Evolutionary conservation across 2,113 vertebrate genomes (phyloP).

Genomic region (Sylvilagus bachmani): DNA sequence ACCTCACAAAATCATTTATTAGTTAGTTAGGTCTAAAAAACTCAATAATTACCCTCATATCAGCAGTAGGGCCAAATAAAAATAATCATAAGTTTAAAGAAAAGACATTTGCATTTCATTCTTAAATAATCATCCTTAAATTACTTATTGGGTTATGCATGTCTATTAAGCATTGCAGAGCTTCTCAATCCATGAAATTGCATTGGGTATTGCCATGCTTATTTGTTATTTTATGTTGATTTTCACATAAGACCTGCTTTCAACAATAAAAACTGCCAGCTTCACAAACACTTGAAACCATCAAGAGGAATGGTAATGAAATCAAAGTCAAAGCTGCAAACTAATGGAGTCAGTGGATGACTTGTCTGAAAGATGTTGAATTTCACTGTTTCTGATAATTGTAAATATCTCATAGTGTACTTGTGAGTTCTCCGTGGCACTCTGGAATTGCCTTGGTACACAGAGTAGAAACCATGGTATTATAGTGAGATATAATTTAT

Average conservation of each 20-base stretch:
- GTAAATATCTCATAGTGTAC: background rate
- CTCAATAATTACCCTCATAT: background rate
- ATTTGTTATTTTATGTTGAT: background rate
- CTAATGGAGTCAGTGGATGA: background rate
- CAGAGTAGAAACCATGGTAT: background rate
- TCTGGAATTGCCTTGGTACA: background rate
- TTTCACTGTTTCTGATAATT: background rate
- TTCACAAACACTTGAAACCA: background rate
- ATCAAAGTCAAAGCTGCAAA: background rate
- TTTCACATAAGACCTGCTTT: slow-evolving; percentile 26
- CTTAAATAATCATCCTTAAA: background rate
- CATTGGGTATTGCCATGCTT: background rate
- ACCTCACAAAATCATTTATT: background rate
- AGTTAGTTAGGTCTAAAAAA: slow-evolving; percentile 11
- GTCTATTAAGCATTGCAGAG: background rate
- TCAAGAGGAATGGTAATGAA: background rate
- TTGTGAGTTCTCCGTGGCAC: background rate
- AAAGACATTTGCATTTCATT: slow-evolving; percentile 30
- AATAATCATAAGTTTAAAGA: background rate
- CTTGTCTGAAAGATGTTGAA: background rate
- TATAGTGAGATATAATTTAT: background rate
- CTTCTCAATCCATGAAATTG: background rate
- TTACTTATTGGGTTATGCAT: background rate
- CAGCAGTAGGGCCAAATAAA: background rate
- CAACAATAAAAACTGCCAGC: background rate